Base-by-base conservation (phyloP, 2,113 vertebrate genomes). In the Rhea pennata region DNA sequence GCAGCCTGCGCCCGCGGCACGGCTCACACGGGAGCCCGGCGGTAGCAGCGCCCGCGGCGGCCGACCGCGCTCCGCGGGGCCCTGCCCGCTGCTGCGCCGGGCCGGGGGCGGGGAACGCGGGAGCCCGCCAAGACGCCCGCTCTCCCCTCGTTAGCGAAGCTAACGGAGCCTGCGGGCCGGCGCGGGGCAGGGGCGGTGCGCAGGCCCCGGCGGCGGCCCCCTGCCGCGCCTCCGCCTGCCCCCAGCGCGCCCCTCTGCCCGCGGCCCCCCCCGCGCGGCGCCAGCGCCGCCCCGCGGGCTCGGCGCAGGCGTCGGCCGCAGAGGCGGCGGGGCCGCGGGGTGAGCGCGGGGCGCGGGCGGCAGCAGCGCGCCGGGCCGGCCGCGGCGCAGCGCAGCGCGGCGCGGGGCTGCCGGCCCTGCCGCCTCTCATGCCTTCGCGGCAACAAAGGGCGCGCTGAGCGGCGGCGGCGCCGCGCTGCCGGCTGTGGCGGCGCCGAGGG, bases 361-460 rank as follows among this genome's bases (percentile, higher is more conserved):
- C 40, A 51, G 36, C 73, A 27, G 23, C 10, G 51, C 50, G 50
- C 20, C 50, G 16, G 19, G 50, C 50, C 21, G 51, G 51, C 51
- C 87, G 27, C 10, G 21, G 85, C 39, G 40, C 66, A 48, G 85
- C 79, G 40, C 39, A 65, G 81, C 46, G 2, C 59, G 87, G 87
- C 70, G 76, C 90, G 79, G 67, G 93, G 82, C 73, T 51, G 88
- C 2, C 77, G 90, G 54, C 42, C 80, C 48, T 9, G 92, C 95
- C 73, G 94, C 94, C 90, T 96, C 95, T 92, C 97, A 98, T 98
- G 98, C 97, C 97, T 94, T 95, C 96, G 50, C 96, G 85, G 97
- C 97, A 97, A 98, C 97, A 98, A 98, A 98, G 97, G 90, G 96
- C 95, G 95, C 71, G 92, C 93, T 97, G 98, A 98, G 95, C 94